Conservation (phyloP, 2,888 invertebrate genomes). For the Panopea generosa region DNA sequence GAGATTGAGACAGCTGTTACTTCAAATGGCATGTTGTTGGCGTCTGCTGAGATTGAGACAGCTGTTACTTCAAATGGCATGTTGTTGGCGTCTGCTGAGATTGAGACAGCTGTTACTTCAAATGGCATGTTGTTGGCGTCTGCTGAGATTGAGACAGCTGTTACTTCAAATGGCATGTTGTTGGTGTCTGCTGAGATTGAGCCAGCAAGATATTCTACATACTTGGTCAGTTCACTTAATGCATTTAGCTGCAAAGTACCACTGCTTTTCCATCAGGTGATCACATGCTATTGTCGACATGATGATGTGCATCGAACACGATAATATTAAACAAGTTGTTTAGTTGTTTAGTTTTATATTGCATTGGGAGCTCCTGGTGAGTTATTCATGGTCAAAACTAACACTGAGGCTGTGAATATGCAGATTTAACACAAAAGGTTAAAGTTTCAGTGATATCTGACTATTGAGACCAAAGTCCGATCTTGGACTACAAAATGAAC, state of each 20-base stretch:
- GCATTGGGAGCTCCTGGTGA: conserved; percentile 6
- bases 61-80: no score
- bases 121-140: no score
- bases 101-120: no score
- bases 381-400: not conserved
- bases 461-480: not conserved
- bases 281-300: conserved; percentile 32
- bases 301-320: conserved; percentile 38
- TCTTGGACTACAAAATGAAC: conserved; percentile 1
- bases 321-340: conserved; percentile 8
- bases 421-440: conserved; percentile 8
- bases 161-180: conserved; percentile 11
- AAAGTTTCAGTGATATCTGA: not conserved
- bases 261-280: conserved; percentile 36
- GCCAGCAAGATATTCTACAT: conserved; percentile 8
- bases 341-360: conserved; percentile 4
- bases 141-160: not conserved
- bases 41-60: not conserved
- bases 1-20: no score
- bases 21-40: no score
- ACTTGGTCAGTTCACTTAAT: conserved; percentile 5
- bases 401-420: not conserved
- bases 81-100: not conserved
- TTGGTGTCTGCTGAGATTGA: conserved; percentile 6
- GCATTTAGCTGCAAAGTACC: conserved; percentile 3